Base-by-base conservation (phyloP, 2,888 invertebrate genomes). In the Drosophila subsilvestris region DNA sequence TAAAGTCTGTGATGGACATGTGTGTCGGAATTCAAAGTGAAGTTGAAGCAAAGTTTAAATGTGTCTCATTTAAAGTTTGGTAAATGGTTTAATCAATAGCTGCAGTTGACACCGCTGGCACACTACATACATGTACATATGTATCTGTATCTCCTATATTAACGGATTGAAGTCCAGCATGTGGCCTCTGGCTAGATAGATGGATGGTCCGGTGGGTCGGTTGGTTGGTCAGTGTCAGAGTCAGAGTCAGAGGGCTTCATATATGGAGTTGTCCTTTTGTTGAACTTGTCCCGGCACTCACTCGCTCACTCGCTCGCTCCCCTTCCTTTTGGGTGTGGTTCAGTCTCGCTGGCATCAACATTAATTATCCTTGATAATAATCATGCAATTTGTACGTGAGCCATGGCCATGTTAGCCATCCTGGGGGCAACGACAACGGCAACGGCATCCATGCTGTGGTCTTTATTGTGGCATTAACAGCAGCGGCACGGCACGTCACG, bases 331-430 rank as follows among this genome's bases (percentile, higher is more conserved):
- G 60, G 51, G 50, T 61, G 59, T 63, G 48, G 48, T 49, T 57
- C 59, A 56, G 45, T 43, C 51, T 67, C 55, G 54, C 55, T 69
- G 66, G 55, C 72, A 76, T 60, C 65, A 66, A 66, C 74, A 83
- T 83, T 80, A 83, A 80, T 80, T 86, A 79, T 75, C 61, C 70
- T 67, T 71, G 65, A 75, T 78, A 76, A 75, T 79, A 76, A 86
- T 83, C 66, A 74, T 66, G 65, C 69, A 75, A 81, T 70, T 66
- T 77, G 69, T 74, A 66, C 67, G 69, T 73, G 76, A 50, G 51
- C 68, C 70, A 42, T 45, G 54, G 43, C 58, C 63, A 42, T 43
- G 54, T 51, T 55, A 58, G 51, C 27, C 49, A 37, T 55, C 49
- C 47, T 48, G 50, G 22, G 60, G 71, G 62, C 50, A 63, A 37